Conservation (phyloP, 1,140 invertebrate genomes). For the Nixonia krombeini region DNA sequence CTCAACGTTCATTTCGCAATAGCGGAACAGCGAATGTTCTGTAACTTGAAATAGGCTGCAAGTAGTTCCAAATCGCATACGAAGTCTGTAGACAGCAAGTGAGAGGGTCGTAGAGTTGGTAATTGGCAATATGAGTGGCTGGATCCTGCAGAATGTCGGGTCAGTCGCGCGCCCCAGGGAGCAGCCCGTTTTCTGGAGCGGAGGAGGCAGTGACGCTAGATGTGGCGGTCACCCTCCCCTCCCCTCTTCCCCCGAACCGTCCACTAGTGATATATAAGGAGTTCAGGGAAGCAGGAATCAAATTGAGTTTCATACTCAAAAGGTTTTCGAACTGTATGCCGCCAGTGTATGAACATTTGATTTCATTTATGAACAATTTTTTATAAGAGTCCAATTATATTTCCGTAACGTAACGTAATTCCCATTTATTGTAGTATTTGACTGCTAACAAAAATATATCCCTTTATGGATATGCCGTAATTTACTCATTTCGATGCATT, state of each 20-base stretch:
- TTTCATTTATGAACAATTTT: slow-evolving; percentile 4
- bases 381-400: neutral
- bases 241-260: slow-evolving; percentile 42
- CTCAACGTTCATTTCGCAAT: no score
- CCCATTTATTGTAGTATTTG: no score
- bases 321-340: slow-evolving; percentile 55
- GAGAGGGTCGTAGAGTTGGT: slow-evolving; percentile 62
- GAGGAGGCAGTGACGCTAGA: slow-evolving; percentile 31
- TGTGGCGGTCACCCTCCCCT: slow-evolving; percentile 20
- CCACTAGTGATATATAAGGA: slow-evolving; percentile 27
- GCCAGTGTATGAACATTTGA: slow-evolving; percentile 16
- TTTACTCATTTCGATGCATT: no score
- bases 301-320: slow-evolving; percentile 70
- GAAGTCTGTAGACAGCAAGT: slow-evolving; percentile 18
- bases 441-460: no score
- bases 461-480: no score
- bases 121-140: slow-evolving; percentile 72
- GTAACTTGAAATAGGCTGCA: slow-evolving; percentile 10
- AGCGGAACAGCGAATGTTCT: slow-evolving; percentile 4
- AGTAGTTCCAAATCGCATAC: slow-evolving; percentile 17
- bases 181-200: slow-evolving; percentile 60
- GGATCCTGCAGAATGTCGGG: slow-evolving; percentile 68
- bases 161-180: slow-evolving; percentile 69
- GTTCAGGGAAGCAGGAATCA: slow-evolving; percentile 62
- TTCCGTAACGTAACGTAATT: no score